Conservation (phyloP, 2,113 vertebrate genomes). For the Trematomus loennbergii region DNA sequence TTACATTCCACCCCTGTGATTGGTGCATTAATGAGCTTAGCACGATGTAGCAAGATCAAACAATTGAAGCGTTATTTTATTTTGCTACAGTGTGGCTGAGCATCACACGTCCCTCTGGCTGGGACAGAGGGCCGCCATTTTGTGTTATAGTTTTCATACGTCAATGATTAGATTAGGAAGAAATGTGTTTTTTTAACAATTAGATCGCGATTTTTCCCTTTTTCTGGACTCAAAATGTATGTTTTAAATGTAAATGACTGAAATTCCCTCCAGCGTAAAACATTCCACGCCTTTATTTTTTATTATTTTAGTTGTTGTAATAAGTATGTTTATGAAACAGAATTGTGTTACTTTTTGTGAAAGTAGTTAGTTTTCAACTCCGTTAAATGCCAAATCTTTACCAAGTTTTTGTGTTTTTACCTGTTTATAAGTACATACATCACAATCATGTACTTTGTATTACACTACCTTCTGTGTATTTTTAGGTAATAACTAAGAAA, state of each 20-base stretch:
- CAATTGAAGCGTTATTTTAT: neutral
- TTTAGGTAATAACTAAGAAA: conserved; percentile 25
- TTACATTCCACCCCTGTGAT: conserved; percentile 14
- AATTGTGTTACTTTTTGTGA: neutral
- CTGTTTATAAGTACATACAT: neutral
- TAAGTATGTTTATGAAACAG: neutral
- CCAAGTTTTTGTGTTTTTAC: neutral
- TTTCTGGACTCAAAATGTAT: neutral
- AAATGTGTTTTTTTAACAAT: neutral
- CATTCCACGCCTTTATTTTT: neutral
- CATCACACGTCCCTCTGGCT: conserved; percentile 39
- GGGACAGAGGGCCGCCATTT: conserved; percentile 38
- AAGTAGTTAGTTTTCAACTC: neutral
- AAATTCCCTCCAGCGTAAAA: neutral
- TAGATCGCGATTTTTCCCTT: neutral
- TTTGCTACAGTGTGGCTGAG: neutral
- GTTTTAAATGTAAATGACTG: neutral
- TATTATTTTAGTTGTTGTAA: conserved; percentile 6
- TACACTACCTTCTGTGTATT: conserved; percentile 31
- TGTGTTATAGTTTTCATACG: neutral
- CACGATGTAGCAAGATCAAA: conserved; percentile 23
- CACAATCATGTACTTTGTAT: conserved; percentile 25
- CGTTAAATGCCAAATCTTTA: neutral
- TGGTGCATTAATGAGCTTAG: neutral
- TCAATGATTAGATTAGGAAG: neutral